Base-by-base conservation (phyloP, 2,888 invertebrate species). In the Zootermopsis nevadensis region DNA sequence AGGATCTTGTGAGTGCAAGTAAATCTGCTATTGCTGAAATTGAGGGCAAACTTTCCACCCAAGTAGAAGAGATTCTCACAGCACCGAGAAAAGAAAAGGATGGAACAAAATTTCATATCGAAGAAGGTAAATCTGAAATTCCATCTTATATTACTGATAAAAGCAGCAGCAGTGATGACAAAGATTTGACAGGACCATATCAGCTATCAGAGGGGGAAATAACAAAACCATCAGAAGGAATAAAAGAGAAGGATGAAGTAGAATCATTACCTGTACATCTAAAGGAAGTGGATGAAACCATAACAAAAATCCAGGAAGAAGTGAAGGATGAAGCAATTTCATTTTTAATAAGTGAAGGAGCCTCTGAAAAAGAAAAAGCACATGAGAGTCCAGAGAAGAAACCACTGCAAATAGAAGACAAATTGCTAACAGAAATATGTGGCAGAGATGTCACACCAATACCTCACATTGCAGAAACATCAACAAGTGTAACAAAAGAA, bases 1-100 rank as follows among this genome's bases (percentile, higher is more conserved):
- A 85, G 48, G 85, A 83, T 35, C 30, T 79, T 8, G 74, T 77
- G 24, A 67, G 66, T 42, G 35, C 60, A 19, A 79, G 79, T 38
- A 66, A 79, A 31, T 60, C 79, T 79, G 79, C 48, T 35, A 33
- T 66, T 60, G 79, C 79, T 60, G 79, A 79, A 22, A 77, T 31
- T 24, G 53, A 77, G 38, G 60, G 35, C 24, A 80, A 80, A 80
- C 67, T 80, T 22, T 80, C 67, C 2, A 35, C 35, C 10, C 66
- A 80, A 38, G 67, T 66, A 27, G 80, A 77, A 38, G 77, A 77
- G 55, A 76, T 77, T 38, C 66, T 82, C 33, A 38, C 60, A 38
- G 38, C 42, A 53, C 76, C 77, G 31, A 55, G 35, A 60, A 31
- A 80, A 24, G 82, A 82, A 76, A 82, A 35, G n/a, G 38, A 77